Percentiles rank a stretch among this genome's conserved stretches.
Evolutionary conservation across 2,113 vertebrate species (phyloP).

Genomic region (Etheostoma spectabile): DNA sequence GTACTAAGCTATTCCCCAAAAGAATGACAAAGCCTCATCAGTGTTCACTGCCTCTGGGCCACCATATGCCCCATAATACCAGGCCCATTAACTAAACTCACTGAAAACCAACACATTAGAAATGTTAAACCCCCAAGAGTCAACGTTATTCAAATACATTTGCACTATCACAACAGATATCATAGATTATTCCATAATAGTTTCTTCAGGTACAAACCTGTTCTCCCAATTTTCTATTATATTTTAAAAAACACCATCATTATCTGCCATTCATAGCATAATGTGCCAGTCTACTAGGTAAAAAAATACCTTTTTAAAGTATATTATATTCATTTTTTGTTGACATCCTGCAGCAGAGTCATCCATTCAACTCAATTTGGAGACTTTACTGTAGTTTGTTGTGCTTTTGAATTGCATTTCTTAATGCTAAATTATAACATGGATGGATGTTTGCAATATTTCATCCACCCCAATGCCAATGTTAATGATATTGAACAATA

Average conservation of each 20-base stretch:
- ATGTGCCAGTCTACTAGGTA: background rate
- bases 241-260: background rate
- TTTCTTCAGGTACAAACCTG: background rate
- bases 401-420: background rate
- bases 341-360: background rate
- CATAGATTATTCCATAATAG: background rate
- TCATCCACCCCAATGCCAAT: background rate
- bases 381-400: background rate
- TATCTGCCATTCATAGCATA: background rate
- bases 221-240: background rate
- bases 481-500: background rate
- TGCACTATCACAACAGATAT: background rate
- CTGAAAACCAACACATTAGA: constrained; percentile 9
- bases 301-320: background rate
- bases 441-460: background rate
- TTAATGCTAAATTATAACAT: background rate
- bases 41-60: constrained; percentile 8
- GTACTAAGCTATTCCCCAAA: constrained; percentile 36
- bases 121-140: background rate
- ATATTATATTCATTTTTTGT: background rate
- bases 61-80: constrained; percentile 15
- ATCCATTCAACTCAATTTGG: background rate
- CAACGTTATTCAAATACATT: background rate
- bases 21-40: constrained; percentile 14
- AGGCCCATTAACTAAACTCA: constrained; percentile 8